Base-by-base conservation (phyloP, 2,888 invertebrate species). In the Ennomos erosarius region DNA sequence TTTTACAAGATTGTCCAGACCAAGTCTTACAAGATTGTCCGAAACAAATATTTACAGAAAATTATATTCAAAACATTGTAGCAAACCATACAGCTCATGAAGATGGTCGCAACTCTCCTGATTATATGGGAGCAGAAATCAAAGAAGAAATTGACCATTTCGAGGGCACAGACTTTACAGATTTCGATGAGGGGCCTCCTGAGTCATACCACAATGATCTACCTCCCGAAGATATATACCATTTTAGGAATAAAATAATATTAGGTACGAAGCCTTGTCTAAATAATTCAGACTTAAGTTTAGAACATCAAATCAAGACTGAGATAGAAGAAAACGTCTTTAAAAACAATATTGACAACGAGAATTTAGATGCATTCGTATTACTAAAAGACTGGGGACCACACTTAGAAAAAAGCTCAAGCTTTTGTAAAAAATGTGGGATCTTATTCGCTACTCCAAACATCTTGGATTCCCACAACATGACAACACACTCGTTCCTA, bases 401-500 rank as follows among this genome's bases (percentile, higher is more conserved):
- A 0, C 62, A 57, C 1, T 55, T 86, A 0, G 44, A 65, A 0
- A 44, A 16, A 0, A 83, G 75, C 33, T 50, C 66, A 0, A 79
- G 79, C 8, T 86, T 67, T 33, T 86, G 86, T 10, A 55, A 57
- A 0, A 62, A 68, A 0, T 86, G 86, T 26, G n/a, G 73, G 1
- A 84, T 68, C 0, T 53, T 86, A 0, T 86, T 86, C 35, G 69
- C 83, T 0, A 85, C 85, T 0, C 70, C 71, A 0, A 86, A 84
- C 11, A 76, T 76, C 0, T 62, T 83, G 5, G 80, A 82, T 42
- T 75, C 78, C 0, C 86, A 86, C 35, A 84, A 82, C 8, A 85
- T 81, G 80, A 38, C 59, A 0, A 72, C 68, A 0, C 86, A 86
- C 53, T 86, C 85, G 0, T 79, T 79, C 10, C 33, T 86, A 9